These are phyloP conservation scores for Ginglymostoma cirratum DNA, from an alignment of 2,113 vertebrate genomes.

Conservation along the genomic window DNA sequence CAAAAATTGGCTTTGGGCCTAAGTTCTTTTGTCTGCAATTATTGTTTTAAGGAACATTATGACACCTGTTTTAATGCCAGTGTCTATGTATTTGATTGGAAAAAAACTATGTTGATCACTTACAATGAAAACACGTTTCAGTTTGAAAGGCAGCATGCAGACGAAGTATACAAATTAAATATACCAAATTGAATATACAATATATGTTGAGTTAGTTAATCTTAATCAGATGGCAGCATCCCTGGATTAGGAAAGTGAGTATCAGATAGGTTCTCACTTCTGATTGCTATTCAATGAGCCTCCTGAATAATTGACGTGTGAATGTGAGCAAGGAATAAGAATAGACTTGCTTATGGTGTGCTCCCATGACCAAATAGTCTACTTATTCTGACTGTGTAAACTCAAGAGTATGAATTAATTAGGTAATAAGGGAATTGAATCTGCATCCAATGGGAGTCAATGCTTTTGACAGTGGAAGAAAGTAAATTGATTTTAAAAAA, in stretches of 20 bases:
- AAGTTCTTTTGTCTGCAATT: background rate
- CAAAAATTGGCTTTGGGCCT: background rate
- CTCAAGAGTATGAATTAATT: too few species aligned
- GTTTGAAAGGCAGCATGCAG: background rate
- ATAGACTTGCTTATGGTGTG: too few species aligned
- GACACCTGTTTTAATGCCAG: background rate
- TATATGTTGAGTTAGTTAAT: background rate
- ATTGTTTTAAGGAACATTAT: background rate
- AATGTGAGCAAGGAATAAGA: background rate
- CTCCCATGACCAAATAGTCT: too few species aligned
- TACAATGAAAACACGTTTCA: background rate
- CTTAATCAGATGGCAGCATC: background rate
- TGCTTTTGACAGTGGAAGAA: too few species aligned
- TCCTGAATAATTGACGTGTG: background rate
- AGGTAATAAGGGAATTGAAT: too few species aligned
- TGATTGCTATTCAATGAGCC: background rate
- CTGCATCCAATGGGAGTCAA: too few species aligned
- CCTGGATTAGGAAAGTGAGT: background rate
- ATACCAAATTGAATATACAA: background rate
- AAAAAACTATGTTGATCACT: background rate
- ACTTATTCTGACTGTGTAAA: too few species aligned
- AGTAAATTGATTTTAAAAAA: background rate
- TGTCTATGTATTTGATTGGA: background rate
- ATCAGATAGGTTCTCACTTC: background rate
- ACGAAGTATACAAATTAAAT: background rate